Evolutionary conservation across 2,888 invertebrate genomes (phyloP), one percentile per base, ranked within the genome.

Genomic region (Formica aserva): DNA sequence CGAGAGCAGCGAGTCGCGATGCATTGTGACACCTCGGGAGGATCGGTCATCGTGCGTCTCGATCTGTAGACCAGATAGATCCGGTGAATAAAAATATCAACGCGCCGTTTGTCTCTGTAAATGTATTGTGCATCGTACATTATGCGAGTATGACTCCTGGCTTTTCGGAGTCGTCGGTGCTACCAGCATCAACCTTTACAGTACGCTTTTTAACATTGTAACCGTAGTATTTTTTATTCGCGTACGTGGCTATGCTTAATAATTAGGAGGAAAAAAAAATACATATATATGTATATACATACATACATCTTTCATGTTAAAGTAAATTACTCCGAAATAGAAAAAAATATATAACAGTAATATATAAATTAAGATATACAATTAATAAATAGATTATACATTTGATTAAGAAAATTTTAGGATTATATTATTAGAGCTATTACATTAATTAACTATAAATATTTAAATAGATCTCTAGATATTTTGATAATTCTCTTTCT

Each of bases 1-100:
- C 88, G 89, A 75, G 74, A 75, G 76, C 67, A 77, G 60, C 62
- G 80, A 76, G 26, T 76, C 76, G 48, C 60, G 72, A 45, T 29
- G 65, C 32, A 35, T 13, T 62, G 45, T 57, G 72, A 29, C 52
- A 55, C 15, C 55, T 57, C 69, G 72, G 29, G 13, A 18, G 22
- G 72, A 60, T 80, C 32, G 60, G 66, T 4, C 3, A 11, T 15
- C 18, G 15, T 13, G n/a, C 1, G 26, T 41, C 22, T 22, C 65
- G 35, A 76, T 35, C 55, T 29, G 18, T 11, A 38, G 18, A 38
- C 3, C 38, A 11, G 11, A 38, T 18, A 62, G 41, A 41, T 29
- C n/a, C 60, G 74, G 29, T 5, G 38, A 72, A 57, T 38, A 45
- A 38, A 57, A n/a, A 15, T 22, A 45, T 75, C 4, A n/a, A 63